Base-by-base conservation (phyloP, 2,113 vertebrate genomes). In the Taxidea taxus region DNA sequence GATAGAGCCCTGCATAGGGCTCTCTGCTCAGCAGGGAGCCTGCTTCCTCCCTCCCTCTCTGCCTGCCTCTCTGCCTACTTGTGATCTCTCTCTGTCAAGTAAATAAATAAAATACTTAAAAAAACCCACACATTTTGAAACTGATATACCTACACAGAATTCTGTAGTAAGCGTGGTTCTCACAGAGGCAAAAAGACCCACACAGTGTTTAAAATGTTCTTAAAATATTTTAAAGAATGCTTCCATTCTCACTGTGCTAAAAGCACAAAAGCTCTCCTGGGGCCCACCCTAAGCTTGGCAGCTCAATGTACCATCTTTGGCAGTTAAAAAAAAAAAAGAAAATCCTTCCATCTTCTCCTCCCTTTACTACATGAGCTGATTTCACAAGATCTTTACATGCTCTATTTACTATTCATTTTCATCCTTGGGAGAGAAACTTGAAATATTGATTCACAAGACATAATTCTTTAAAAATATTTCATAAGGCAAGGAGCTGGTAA, bases 391-490 rank as follows among this genome's bases (percentile, higher is more conserved):
- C 90, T 98, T 95, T 96, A 94, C 86, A 92, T 72, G 87, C 74
- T 97, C 97, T 97, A 98, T 98, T 98, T 97, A 98, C 98, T 98
- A 98, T 98, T 98, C 70, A 98, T 98, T 98, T 98, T 97, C 88
- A 98, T 96, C 89, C 62, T 87, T 97, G 89, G 80, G 97, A 98
- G 89, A 97, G 72, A 98, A 98, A 95, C 15, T 93, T 98, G 92
- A 98, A 98, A 98, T 97, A 98, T 98, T 98, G 98, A 98, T 98
- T 98, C 84, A 98, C 1, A 87, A 85, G 70, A 93, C 97, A 96
- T 98, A 97, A 90, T 98, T 98, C 97, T 98, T 97, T 72, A 54
- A 96, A 98, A 98, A 96, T 92, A 64, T 85, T 97, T 97, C 80
- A 3, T 25, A 51, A 97, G 89, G 86, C 72, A 85, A 94, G 94